These are phyloP conservation scores for Melikaiella ostensackeni DNA, from an alignment of 2,888 invertebrate species.

Conservation along the genomic window DNA sequence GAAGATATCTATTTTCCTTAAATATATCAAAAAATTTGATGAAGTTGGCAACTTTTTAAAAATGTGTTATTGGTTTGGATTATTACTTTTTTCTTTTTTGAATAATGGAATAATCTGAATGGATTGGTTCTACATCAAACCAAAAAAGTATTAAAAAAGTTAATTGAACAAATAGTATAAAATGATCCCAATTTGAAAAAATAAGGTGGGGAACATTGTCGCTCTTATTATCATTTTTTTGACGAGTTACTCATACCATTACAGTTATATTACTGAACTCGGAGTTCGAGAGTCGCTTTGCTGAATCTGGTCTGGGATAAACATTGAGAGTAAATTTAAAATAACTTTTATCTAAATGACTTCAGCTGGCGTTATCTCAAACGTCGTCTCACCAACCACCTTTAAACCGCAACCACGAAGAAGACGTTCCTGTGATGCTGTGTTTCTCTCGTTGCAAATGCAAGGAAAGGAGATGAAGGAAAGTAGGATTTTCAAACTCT, in stretches of 20 bases:
- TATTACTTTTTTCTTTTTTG: too few species aligned
- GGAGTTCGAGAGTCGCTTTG: constrained; percentile 17
- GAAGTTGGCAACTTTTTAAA: too few species aligned
- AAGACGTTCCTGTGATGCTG: constrained; percentile 55
- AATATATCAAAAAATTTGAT: too few species aligned
- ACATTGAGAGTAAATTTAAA: constrained; percentile 68
- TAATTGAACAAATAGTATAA: too few species aligned
- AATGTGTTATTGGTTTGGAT: too few species aligned
- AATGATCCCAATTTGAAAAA: not conserved
- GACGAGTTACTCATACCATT: not conserved
- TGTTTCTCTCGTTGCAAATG: constrained; percentile 53
- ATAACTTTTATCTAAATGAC: constrained; percentile 73
- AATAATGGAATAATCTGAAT: too few species aligned
- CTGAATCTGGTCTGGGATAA: constrained; percentile 34
- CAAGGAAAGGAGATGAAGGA: constrained; percentile 47
- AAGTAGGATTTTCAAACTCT: constrained; percentile 58
- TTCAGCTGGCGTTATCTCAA: constrained; percentile 60
- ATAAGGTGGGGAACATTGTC: not conserved
- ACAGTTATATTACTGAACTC: not conserved
- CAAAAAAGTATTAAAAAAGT: too few species aligned
- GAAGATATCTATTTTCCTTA: too few species aligned
- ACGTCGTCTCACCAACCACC: constrained; percentile 54
- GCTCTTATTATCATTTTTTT: not conserved
- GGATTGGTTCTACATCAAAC: too few species aligned
- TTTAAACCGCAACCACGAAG: constrained; percentile 55